Base-by-base conservation (phyloP, 2,797 vertebrate genomes). In the Sebastes trivittatus region DNA sequence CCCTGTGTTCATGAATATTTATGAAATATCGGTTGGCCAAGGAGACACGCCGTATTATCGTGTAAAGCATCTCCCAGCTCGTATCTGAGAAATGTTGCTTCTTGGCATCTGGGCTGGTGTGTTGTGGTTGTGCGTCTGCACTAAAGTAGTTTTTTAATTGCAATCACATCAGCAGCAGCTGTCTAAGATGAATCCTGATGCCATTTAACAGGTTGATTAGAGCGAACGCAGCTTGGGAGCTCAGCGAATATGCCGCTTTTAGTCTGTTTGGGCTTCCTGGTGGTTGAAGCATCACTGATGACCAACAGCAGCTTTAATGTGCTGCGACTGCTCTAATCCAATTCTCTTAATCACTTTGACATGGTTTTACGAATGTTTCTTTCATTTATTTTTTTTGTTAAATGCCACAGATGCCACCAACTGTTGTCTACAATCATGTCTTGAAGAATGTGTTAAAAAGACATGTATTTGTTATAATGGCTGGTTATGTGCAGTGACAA, bases 111-210 rank as follows among this genome's bases (percentile, higher is more conserved):
- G 69, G 13, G 49, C 29, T n/a, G 29, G 20, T 56, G 14, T 52
- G 67, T 54, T 36, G 30, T 27, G 22, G 42, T 62, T 20, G 46
- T 10, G 27, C 56, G 18, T 46, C 16, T 68, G 20, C 25, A n/a
- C 62, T 25, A 27, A 71, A 72, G 71, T 46, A 49, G 36, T 61
- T 83, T 81, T 88, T 77, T 66, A 80, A 83, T 88, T 78, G 75
- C 80, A 78, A 74, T 87, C 73, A 80, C 72, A 82, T 81, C 73
- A 87, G 71, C 73, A 82, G 77, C 82, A 80, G 84, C 77, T 86
- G 84, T 82, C 62, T 75, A 67, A 74, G 70, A 80, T 80, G 69
- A 78, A 72, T 72, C 49, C 66, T 67, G 42, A 29, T 81, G 83
- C 62, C 73, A 63, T 81, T 83, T 74, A 76, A 82, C 80, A 81